phyloP scores from a whole-genome alignment of 2,888 invertebrate species.

The Parochlus steinenii region DNA sequence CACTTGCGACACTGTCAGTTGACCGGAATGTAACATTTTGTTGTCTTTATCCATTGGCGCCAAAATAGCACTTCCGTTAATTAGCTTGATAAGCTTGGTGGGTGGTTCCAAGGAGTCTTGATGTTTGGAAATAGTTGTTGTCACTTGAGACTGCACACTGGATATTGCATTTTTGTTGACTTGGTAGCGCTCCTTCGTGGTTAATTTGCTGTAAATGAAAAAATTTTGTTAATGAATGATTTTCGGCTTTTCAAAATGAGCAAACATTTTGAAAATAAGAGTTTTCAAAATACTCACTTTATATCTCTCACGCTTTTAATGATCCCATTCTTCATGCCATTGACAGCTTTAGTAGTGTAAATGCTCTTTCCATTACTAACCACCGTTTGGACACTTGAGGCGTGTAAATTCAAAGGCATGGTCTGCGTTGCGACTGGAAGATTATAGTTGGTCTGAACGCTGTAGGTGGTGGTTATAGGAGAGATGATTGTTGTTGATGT shows the following conservation, averaged over 20 bases:
- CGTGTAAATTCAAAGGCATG: slow-evolving; percentile 11
- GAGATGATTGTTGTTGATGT: neutral
- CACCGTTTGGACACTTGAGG: neutral
- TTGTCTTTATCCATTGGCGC: slow-evolving; percentile 18
- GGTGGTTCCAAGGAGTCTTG: slow-evolving; percentile 19
- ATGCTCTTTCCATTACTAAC: too few species aligned
- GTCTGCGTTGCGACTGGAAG: slow-evolving; percentile 3
- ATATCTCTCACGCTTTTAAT: slow-evolving; percentile 4
- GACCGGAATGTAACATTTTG: slow-evolving; percentile 16
- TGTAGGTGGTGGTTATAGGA: too few species aligned
- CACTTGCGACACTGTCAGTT: slow-evolving; percentile 18
- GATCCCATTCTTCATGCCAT: slow-evolving; percentile 10
- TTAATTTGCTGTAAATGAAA: neutral
- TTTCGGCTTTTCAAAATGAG: neutral
- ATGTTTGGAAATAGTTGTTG: neutral
- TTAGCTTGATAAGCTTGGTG: slow-evolving; percentile 23
- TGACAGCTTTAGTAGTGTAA: neutral
- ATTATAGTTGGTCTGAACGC: too few species aligned
- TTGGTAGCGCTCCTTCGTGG: slow-evolving; percentile 5
- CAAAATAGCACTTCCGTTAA: slow-evolving; percentile 18
- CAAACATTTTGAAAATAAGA: neutral
- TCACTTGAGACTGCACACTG: slow-evolving; percentile 4
- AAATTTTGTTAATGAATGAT: neutral
- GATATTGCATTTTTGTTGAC: slow-evolving; percentile 1
- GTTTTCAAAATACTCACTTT: neutral